Evolutionary conservation across 53 echinoderm and acorn worm genomes (phyloP).

Genomic region (Arbacia lixula): DNA sequence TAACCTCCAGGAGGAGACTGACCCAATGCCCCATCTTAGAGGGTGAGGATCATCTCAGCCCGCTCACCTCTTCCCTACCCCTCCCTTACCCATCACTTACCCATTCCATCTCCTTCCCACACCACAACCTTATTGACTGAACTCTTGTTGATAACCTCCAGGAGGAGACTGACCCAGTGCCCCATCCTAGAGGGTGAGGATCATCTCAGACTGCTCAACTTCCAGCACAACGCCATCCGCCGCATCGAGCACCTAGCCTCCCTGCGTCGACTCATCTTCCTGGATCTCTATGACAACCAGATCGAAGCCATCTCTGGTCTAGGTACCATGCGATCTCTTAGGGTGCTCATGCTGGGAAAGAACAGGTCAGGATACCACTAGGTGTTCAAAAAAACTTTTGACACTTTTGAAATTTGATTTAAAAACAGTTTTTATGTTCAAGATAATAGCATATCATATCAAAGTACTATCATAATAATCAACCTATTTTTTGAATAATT

Average conservation of each 20-base stretch:
- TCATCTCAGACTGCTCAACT: conserved; percentile 87
- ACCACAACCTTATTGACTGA: too few relatives aligned
- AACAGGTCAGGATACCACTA: conserved; percentile 71
- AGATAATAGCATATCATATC: too few relatives aligned
- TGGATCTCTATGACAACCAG: conserved; percentile 98
- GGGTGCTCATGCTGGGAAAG: conserved; percentile 98
- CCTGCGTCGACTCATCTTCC: conserved; percentile 90
- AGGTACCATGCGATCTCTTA: conserved; percentile 78
- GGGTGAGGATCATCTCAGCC: conserved; percentile 89
- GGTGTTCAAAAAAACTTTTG: too few relatives aligned
- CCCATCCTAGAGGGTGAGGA: conserved; percentile 98
- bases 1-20: conserved; percentile 79
- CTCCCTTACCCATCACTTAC: too few relatives aligned
- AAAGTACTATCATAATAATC: too few relatives aligned
- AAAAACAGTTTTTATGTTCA: too few relatives aligned
- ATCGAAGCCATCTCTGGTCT: conserved; percentile 96
- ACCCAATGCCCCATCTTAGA: conserved; percentile 91
- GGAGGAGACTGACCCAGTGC: conserved; percentile 89
- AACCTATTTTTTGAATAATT: too few relatives aligned
- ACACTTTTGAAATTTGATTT: too few relatives aligned
- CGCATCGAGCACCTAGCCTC: conserved; percentile 85
- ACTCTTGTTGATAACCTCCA: conserved; percentile 53
- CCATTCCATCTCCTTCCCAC: too few relatives aligned
- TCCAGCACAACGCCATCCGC: conserved; percentile 93
- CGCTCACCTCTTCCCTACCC: conserved; percentile 94